Evolutionary conservation across 2,113 vertebrate genomes (phyloP).

Genomic region (Ammodytes dubius): DNA sequence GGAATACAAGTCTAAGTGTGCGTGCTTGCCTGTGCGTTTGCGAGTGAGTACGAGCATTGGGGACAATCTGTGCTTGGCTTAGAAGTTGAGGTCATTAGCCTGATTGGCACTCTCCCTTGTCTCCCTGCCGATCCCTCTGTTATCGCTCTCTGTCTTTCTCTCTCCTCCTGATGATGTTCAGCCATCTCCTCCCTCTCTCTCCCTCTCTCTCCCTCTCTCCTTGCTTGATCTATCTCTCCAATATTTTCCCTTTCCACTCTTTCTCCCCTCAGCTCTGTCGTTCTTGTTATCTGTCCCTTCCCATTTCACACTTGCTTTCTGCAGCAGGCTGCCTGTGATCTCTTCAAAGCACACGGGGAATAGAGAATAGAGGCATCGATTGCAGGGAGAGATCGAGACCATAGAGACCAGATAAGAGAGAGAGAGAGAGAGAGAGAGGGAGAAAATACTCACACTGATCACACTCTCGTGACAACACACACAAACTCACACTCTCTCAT

Average conservation of each 20-base stretch:
- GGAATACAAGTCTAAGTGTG: not conserved
- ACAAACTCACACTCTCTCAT: slow-evolving; percentile 26
- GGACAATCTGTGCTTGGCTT: slow-evolving; percentile 80
- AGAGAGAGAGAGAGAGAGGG: slow-evolving; percentile 29
- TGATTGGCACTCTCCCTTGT: slow-evolving; percentile 72
- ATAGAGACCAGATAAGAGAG: slow-evolving; percentile 54
- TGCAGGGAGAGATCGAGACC: slow-evolving; percentile 54
- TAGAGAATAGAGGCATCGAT: slow-evolving; percentile 56
- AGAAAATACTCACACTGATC: slow-evolving; percentile 60
- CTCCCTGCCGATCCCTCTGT: slow-evolving; percentile 30
- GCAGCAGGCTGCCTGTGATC: slow-evolving; percentile 66
- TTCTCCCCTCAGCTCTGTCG: slow-evolving; percentile 35
- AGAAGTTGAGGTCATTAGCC: slow-evolving; percentile 79
- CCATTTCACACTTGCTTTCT: slow-evolving; percentile 74
- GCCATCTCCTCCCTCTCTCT: slow-evolving; percentile 23
- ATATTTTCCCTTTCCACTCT: slow-evolving; percentile 45
- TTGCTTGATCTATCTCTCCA: not conserved
- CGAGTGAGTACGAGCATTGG: slow-evolving; percentile 58
- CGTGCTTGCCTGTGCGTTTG: slow-evolving; percentile 40
- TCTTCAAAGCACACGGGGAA: slow-evolving; percentile 64
- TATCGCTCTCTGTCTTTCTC: slow-evolving; percentile 12
- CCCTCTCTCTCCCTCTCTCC: slow-evolving; percentile 30
- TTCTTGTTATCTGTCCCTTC: slow-evolving; percentile 60
- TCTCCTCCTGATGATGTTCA: slow-evolving; percentile 48
- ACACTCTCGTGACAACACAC: slow-evolving; percentile 54